These are phyloP conservation scores for Myxocyprinus asiaticus DNA, from an alignment of 2,113 vertebrate species.

Conservation along the genomic window DNA sequence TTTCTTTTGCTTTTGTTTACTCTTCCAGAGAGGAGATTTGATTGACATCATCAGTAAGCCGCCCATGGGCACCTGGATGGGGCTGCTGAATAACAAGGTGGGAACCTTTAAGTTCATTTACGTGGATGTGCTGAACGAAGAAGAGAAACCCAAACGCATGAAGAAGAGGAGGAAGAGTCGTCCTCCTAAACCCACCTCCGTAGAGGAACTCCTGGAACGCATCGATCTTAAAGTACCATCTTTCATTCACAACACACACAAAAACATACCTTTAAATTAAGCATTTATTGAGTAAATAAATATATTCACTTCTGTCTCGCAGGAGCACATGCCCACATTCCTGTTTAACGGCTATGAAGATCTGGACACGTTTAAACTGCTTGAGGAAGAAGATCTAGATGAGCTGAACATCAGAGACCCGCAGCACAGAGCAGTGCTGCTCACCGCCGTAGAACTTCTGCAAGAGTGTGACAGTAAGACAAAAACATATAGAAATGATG, in stretches of 20 bases:
- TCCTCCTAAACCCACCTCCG: constrained; percentile 90
- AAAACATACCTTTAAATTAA: no score
- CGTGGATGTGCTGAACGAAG: constrained; percentile 88
- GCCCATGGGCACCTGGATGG: constrained; percentile 99
- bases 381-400: constrained; percentile 96
- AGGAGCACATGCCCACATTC: constrained; percentile 98
- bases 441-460: constrained; percentile 93
- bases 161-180: constrained; percentile 82
- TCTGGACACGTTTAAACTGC: constrained; percentile 92
- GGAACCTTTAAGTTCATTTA: constrained; percentile 99
- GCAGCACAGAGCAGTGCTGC: constrained; percentile 88
- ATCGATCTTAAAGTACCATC: constrained; percentile 89
- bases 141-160: constrained; percentile 86
- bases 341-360: constrained; percentile 97
- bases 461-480: constrained; percentile 93
- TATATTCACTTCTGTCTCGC: background rate
- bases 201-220: constrained; percentile 93
- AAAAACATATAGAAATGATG: background rate
- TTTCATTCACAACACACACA: background rate
- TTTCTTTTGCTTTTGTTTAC: background rate
- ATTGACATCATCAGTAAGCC: constrained; percentile 98
- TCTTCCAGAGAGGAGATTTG: constrained; percentile 87
- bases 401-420: constrained; percentile 91
- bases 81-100: constrained; percentile 92
- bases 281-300: no score